A percentile compares a stretch with the other conserved stretches of the same genome.
Evolutionary conservation across 2,888 invertebrate genomes (phyloP).

Genomic region (Cerceris ruficornis): DNA sequence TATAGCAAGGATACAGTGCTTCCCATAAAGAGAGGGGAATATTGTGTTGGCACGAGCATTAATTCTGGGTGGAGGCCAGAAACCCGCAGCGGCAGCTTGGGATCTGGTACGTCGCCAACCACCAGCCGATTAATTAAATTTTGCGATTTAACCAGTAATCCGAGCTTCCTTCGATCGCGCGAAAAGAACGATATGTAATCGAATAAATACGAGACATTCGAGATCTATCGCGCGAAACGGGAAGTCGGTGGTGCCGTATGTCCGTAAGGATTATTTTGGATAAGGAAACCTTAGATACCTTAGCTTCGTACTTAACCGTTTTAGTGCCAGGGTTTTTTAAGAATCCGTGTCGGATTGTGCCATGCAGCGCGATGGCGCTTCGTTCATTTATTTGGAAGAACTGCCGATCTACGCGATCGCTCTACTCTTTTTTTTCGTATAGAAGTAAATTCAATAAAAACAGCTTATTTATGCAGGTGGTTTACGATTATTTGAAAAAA

Average conservation of each 20-base stretch:
- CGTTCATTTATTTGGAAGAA: too few species aligned
- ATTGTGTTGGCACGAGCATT: constrained; percentile 54
- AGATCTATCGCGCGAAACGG: background rate
- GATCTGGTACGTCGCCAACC: constrained; percentile 50
- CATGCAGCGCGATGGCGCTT: too few species aligned
- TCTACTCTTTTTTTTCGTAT: too few species aligned
- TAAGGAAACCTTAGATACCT: too few species aligned
- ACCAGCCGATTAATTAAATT: constrained; percentile 65
- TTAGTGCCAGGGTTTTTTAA: too few species aligned
- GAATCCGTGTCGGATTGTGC: too few species aligned
- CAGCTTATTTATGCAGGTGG: too few species aligned
- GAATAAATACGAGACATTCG: constrained; percentile 28
- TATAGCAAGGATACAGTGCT: constrained; percentile 42
- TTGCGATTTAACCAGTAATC: constrained; percentile 53
- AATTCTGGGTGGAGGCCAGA: constrained; percentile 63
- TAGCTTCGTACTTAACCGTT: too few species aligned
- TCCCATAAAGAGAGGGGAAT: constrained; percentile 54
- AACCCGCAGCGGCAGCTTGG: constrained; percentile 37
- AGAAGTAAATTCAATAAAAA: too few species aligned
- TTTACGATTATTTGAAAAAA: too few species aligned
- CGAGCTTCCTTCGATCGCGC: constrained; percentile 28
- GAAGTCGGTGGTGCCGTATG: background rate
- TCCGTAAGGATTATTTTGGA: background rate
- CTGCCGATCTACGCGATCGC: too few species aligned
- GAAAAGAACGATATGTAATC: constrained; percentile 31